These are phyloP conservation scores for Chionomys nivalis DNA, from an alignment of 2,113 vertebrate genomes.

Conservation along the genomic window DNA sequence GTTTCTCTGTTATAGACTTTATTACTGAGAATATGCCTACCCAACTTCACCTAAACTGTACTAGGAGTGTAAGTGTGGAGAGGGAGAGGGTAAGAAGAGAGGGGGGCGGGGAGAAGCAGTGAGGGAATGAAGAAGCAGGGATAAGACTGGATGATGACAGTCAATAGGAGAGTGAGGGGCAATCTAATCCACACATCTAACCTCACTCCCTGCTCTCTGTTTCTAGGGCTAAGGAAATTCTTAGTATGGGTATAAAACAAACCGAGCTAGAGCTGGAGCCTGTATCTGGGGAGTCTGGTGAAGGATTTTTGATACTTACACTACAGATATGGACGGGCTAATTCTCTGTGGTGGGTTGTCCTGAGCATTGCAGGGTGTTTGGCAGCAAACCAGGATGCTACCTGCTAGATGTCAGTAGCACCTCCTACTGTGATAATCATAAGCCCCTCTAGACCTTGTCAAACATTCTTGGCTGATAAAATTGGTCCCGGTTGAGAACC, in stretches of 20 bases:
- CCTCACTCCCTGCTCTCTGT: neutral
- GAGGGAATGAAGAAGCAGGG: neutral
- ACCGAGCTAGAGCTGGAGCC: neutral
- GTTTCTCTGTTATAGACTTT: neutral
- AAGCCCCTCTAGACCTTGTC: neutral
- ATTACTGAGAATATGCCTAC: neutral
- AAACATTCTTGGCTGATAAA: neutral
- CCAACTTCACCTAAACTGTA: neutral
- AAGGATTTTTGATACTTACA: neutral
- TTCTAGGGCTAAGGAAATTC: constrained; percentile 33
- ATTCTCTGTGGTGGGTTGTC: neutral
- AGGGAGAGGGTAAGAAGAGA: neutral
- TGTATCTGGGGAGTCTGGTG: neutral
- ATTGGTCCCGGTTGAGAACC: neutral
- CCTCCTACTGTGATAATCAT: neutral
- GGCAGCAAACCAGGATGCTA: neutral
- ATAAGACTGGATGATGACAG: neutral
- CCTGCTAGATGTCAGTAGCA: constrained; percentile 24
- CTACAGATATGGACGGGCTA: neutral
- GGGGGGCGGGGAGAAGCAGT: too few species aligned
- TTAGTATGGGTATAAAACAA: neutral
- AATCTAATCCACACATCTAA: neutral
- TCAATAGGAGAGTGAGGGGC: constrained; percentile 13
- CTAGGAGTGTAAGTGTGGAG: neutral
- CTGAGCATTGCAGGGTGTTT: neutral